Base-by-base conservation (phyloP, 2,888 invertebrate genomes). In the Agrochola macilenta region DNA sequence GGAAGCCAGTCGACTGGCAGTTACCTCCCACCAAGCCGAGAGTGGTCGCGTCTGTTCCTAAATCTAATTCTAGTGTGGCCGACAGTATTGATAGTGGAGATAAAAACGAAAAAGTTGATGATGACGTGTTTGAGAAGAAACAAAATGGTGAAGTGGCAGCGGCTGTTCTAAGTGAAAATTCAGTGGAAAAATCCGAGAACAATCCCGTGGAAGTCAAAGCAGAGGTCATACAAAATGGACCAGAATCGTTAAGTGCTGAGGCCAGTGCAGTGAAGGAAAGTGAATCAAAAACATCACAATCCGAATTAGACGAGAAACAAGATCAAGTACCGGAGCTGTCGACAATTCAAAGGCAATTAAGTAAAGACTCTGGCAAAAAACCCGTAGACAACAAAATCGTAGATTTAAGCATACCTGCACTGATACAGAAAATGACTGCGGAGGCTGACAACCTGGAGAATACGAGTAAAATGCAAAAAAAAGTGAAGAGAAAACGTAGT, bases 401-500 rank as follows among this genome's bases (percentile, higher is more conserved):
- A 79, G 96, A 96, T 86, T 89, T 96, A 86, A 94, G 92, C 89
- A 95, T 96, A 90, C 96, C 96, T 90, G 94, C 90, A 71, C 91
- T 96, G 86, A 91, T 96, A 89, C 91, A 96, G 74, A 96, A 96
- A 88, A 96, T 96, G 91, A 94, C 93, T 60, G 90, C 86, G 5
- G 96, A 96, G 78, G 95, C 91, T 26, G 95, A 96, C 14, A 92
- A 91, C 78, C 87, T 94, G 83, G 95, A 95, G 85, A 93, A 89
- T 74, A 91, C 93, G 76, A 92, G 90, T 76, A 93, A 92, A 77
- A 91, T 90, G 66, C 89, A 90, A 35, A 96, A 94, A 83, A 96
- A 96, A 89, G 94, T 96, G 12, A 96, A 96, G 88, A 92, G 96
- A 90, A 96, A 96, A 94, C 92, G 96, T 81, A 96, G 96, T 93